Evolutionary conservation across 2,888 invertebrate species (phyloP).

Genomic region (Endotricha flammealis): DNA sequence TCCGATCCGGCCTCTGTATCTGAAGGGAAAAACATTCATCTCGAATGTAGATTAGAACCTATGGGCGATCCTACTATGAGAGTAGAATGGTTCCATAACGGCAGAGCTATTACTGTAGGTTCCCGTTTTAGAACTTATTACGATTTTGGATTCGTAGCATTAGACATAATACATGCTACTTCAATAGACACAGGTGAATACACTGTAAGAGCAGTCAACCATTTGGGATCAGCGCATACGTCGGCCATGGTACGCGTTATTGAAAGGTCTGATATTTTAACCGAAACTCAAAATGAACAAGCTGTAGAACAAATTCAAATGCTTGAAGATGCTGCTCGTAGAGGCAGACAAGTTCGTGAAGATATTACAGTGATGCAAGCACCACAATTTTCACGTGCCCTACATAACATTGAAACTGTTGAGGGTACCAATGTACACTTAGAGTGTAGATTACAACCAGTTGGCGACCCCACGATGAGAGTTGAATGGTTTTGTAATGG

Average conservation of each 20-base stretch:
- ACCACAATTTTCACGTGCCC: slow-evolving; percentile 90
- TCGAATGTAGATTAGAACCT: slow-evolving; percentile 94
- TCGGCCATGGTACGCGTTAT: slow-evolving; percentile 93
- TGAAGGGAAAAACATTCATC: slow-evolving; percentile 93
- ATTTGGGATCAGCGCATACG: slow-evolving; percentile 94
- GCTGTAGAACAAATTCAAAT: slow-evolving; percentile 94
- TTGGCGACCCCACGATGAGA: slow-evolving; percentile 93
- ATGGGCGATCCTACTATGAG: slow-evolving; percentile 98
- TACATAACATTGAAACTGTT: slow-evolving; percentile 93
- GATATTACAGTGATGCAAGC: slow-evolving; percentile 91
- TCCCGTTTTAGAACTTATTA: slow-evolving; percentile 96
- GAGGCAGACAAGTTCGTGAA: slow-evolving; percentile 84
- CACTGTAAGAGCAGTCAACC: slow-evolving; percentile 94
- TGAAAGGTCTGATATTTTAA: slow-evolving; percentile 87
- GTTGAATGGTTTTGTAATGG: slow-evolving; percentile 99
- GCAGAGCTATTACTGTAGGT: slow-evolving; percentile 90
- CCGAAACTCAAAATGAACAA: slow-evolving; percentile 94
- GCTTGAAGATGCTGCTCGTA: slow-evolving; percentile 88
- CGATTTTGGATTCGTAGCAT: slow-evolving; percentile 97
- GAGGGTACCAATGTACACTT: slow-evolving; percentile 95
- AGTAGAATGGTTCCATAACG: slow-evolving; percentile 98
- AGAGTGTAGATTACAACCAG: slow-evolving; percentile 93
- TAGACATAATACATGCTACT: slow-evolving; percentile 96
- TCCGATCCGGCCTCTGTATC: slow-evolving; percentile 90
- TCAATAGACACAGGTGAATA: slow-evolving; percentile 98